Percentiles rank a stretch among this genome's conserved stretches.
phyloP scores from a whole-genome alignment of 2,888 invertebrate genomes.

The Melanotus villosus region DNA sequence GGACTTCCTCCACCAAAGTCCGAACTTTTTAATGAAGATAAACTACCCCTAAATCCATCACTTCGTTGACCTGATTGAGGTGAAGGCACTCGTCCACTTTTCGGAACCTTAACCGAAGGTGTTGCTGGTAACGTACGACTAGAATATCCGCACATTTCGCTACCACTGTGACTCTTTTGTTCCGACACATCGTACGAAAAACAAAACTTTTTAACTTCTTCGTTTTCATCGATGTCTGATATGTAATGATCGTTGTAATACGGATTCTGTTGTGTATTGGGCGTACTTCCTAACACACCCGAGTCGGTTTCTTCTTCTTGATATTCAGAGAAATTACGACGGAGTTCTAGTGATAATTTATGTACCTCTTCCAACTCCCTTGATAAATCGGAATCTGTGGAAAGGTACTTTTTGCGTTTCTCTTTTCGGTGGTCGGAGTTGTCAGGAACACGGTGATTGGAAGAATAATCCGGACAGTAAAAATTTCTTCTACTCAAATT shows the following conservation, averaged over 20 bases:
- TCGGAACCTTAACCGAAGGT: slow-evolving; percentile 26
- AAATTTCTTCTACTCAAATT: slow-evolving; percentile 47
- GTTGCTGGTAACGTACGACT: slow-evolving; percentile 32
- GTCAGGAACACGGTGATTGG: background rate
- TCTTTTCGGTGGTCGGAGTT: slow-evolving; percentile 20
- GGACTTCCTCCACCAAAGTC: slow-evolving; percentile 60
- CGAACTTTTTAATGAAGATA: slow-evolving; percentile 64
- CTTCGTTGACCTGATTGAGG: slow-evolving; percentile 51
- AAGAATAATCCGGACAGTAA: slow-evolving; percentile 47
- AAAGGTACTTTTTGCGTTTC: slow-evolving; percentile 60
- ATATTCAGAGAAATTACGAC: slow-evolving; percentile 56
- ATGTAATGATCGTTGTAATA: slow-evolving; percentile 66
- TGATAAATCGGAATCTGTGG: slow-evolving; percentile 61
- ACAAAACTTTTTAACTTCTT: slow-evolving; percentile 63
- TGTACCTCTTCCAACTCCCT: slow-evolving; percentile 65
- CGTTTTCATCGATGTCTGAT: slow-evolving; percentile 67
- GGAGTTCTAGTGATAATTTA: slow-evolving; percentile 58
- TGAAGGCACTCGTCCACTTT: slow-evolving; percentile 43
- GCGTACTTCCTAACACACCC: slow-evolving; percentile 1
- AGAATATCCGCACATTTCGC: slow-evolving; percentile 10
- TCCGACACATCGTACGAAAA: slow-evolving; percentile 33
- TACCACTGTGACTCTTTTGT: slow-evolving; percentile 12
- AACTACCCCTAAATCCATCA: slow-evolving; percentile 56
- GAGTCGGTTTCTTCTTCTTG: slow-evolving; percentile 31
- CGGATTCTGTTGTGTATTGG: slow-evolving; percentile 46